Evolutionary conservation across 2,888 invertebrate species (phyloP), one percentile per base, ranked within the genome.

Genomic region (Luperina nickerlii): DNA sequence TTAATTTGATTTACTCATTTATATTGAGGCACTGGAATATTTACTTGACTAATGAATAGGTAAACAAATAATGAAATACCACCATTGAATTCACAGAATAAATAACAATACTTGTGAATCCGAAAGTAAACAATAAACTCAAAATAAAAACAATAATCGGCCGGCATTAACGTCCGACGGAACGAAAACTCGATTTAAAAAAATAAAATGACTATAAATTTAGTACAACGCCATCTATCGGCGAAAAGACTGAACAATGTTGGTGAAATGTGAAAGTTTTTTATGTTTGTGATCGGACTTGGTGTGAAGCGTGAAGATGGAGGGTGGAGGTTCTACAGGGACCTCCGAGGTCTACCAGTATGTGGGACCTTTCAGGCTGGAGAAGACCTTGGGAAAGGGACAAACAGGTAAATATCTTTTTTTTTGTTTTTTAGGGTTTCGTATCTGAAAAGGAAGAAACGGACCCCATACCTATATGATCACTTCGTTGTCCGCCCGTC

Each of bases 311-410:
- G 83, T 92, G 93, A 96, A 93, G 85, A 97, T 97, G 97, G 96
- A 97, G 89, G 92, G 93, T 62, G 84, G 84, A 74, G 94, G 94
- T 67, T 87, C 94, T 42, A 92, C 93, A 18, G 90, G 95, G 92
- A 94, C 95, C 93, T 93, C 95, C n/a, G 96, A 96, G 95, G 96
- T 96, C 97, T 98, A 98, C 97, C 98, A 98, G 95, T 99, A 99
- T 97, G 99, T 99, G 93, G 99, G 99, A 91, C 99, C 99, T 82
- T 99, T 99, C 97, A 97, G 99, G 95, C 97, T 99, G 96, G 99
- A 99, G 97, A 99, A 99, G 97, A 99, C 99, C 77, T 98, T 99
- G 88, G 99, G 99, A 91, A 99, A 99, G 96, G 99, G 99, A 88
- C 99, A 99, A 97, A 99, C 99, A 96, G 99, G 99, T 99, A 97